Evolutionary conservation across 1,140 invertebrate genomes (phyloP), one percentile per base, ranked within the genome.

Genomic region (Neelides sp.): DNA sequence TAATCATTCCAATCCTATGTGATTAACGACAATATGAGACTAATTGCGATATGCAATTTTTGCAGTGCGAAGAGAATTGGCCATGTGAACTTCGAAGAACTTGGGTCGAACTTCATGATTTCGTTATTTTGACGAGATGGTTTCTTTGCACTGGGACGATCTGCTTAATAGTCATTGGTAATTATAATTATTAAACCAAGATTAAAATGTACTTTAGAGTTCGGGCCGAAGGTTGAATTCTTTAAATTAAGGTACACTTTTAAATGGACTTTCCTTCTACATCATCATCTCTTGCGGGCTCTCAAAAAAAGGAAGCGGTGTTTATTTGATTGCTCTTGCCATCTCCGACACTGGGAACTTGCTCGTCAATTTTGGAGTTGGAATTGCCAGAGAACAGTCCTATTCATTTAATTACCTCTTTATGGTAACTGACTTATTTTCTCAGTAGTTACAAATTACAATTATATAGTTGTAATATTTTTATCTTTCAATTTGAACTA

Each of bases 321-420:
- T 68, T 28, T 68, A 68, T 54, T 58, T 68, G 24, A 54, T 64
- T 27, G 62, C 64, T 24, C 57, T 68, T 22, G 64, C 65, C 15
- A 50, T 68, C 41, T 67, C 65, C 37, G 67, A 68, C 43, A 64
- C 63, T 48, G 65, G 64, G n/a, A 66, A 64, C 43, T 51, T 68
- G 27, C 54, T 68, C 35, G 62, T 66, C 40, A 67, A 66, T 59
- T 68, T 64, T 56, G 65, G 61, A 15, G 50, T 68, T 12, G 64
- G 65, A 36, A 57, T 68, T 15, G 64, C 64, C 34, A 61, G 65
- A 41, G 64, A 58, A 12, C 45, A 64, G 28, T 62, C 47, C 32
- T 41, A 45, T 7, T 45, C 44, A 26, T 58, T 68, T 40, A 68
- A 68, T 56, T 43, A 63, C 32, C 57, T 63, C 13, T 68, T 67